Evolutionary conservation across 2,888 invertebrate species (phyloP), one percentile per base, ranked within the genome.

Genomic region (Trissoscelio sp.): DNA sequence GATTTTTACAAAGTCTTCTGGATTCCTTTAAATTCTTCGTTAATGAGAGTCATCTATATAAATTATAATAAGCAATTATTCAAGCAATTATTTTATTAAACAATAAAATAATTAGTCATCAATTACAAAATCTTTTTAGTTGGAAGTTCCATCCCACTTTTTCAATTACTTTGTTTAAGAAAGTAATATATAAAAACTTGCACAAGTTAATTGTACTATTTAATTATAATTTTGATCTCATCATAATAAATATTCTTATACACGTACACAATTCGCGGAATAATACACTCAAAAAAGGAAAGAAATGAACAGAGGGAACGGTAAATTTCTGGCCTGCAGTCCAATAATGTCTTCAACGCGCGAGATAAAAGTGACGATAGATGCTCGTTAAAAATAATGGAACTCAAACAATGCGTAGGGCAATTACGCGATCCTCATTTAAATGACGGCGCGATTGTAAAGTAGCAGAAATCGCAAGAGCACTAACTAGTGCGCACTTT

Each of bases 371-470:
- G 85, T 85, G 83, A 79, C 83, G 87, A 88, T 88, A 87, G 81
- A 81, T 69, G 78, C 78, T 73, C 69, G 73, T 62, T 67, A 80
- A 80, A 78, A 81, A 84, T 85, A 83, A 86, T 86, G 86, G 81
- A 86, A 88, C 83, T 84, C 84, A 87, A 87, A 89, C 89, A 87
- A 88, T 88, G 86, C 85, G 78, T 74, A 78, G 82, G 84, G 85
- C 87, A 89, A 89, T 89, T 89, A 88, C 84, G 88, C 84, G 86
- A 87, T 88, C 87, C 86, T 84, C 84, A 87, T 88, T 87, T 86
- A 86, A 88, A 87, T 87, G 84, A 84, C 80, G 67, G 28, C 44
- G 46, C 72, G 64, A 67, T 77, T 72, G 75, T 77, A 72, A 80
- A 74, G 64, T 46, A 51, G 48, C 70, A 70, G 69, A 75, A 80